A percentile compares a stretch with the other conserved stretches of the same genome.
Evolutionary conservation across 2,113 vertebrate species (phyloP).

Genomic region (Ptilonorhynchus violaceus): DNA sequence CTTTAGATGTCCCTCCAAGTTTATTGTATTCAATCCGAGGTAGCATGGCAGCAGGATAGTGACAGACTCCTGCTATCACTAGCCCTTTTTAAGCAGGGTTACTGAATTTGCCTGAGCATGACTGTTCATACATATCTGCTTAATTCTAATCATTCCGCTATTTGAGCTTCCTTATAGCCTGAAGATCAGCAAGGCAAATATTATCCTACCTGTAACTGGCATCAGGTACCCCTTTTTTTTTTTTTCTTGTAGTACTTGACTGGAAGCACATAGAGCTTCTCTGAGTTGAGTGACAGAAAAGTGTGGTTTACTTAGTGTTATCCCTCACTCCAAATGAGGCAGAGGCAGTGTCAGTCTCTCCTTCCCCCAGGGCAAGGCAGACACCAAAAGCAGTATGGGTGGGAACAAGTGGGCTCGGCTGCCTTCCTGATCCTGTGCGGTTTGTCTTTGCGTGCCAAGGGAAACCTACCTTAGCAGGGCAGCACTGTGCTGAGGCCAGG

Average conservation of each 20-base stretch:
- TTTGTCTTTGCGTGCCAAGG: not conserved
- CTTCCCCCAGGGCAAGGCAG: not conserved
- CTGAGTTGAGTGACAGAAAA: not conserved
- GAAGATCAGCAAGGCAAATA: not conserved
- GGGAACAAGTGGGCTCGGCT: not conserved
- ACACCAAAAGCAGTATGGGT: fast-evolving
- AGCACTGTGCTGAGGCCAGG: not conserved
- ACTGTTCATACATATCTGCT: not conserved
- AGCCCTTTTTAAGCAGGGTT: not conserved
- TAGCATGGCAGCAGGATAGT: not conserved
- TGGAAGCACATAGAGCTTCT: not conserved
- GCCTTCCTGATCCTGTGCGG: not conserved
- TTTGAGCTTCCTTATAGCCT: not conserved
- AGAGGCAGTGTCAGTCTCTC: not conserved
- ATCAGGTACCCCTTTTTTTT: not conserved
- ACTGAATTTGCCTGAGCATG: not conserved
- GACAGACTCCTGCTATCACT: not conserved
- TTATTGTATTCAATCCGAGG: not conserved
- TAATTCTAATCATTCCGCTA: not conserved
- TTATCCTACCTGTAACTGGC: not conserved
- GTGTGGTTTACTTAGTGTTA: not conserved
- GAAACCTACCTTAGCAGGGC: not conserved
- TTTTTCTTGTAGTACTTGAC: not conserved
- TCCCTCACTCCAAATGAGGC: not conserved
- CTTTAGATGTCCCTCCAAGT: not conserved